Evolutionary conservation across 2,797 vertebrate species (phyloP).

Genomic region (Forpus xanthops): DNA sequence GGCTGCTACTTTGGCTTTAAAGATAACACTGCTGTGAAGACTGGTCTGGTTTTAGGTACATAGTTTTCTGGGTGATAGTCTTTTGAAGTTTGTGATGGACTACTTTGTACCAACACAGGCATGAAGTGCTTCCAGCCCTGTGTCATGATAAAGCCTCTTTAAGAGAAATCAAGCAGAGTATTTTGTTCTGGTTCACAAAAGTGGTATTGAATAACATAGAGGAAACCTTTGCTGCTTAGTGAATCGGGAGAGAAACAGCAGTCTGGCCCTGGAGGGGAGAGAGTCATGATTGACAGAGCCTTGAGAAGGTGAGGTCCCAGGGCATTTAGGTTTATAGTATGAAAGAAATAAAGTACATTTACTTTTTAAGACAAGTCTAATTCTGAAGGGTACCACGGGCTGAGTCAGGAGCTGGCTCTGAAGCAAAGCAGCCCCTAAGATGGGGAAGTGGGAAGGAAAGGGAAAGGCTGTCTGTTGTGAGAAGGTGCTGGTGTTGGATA

Average conservation of each 20-base stretch:
- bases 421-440: not conserved
- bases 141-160: conserved; percentile 36
- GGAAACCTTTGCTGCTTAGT: not conserved
- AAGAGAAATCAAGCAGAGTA: conserved; percentile 10
- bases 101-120: conserved; percentile 14
- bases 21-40: not conserved
- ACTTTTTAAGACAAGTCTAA: not conserved
- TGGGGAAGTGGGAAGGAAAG: not conserved
- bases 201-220: not conserved
- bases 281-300: not conserved
- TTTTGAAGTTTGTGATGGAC: conserved; percentile 42
- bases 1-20: not conserved
- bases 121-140: conserved; percentile 6
- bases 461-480: not conserved
- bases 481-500: not conserved
- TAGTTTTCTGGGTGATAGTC: not conserved
- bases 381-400: not conserved
- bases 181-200: conserved; percentile 33
- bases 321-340: not conserved
- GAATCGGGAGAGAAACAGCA: not conserved
- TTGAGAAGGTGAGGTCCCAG: not conserved
- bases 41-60: not conserved
- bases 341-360: not conserved
- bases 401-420: not conserved
- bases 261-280: not conserved